phyloP scores from a whole-genome alignment of 2,888 invertebrate species.

The Laspeyria flexula region DNA sequence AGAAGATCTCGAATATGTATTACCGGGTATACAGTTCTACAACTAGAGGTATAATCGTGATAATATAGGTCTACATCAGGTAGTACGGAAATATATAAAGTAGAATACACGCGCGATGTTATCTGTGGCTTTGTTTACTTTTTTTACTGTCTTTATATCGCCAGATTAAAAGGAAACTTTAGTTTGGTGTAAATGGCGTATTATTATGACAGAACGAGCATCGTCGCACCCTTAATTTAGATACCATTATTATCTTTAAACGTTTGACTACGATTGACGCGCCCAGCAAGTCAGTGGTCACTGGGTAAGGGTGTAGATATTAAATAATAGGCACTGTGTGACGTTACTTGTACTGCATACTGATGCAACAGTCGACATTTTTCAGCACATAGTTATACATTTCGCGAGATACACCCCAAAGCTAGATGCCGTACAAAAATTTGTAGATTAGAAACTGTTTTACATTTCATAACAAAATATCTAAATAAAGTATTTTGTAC shows the following conservation, averaged over 20 bases:
- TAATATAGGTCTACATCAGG: constrained; percentile 45
- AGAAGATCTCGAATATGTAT: constrained; percentile 70
- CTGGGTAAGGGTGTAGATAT: no score
- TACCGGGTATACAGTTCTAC: constrained; percentile 56
- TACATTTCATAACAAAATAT: neutral
- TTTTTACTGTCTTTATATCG: neutral
- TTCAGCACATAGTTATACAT: no score
- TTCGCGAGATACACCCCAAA: no score
- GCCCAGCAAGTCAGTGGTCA: no score
- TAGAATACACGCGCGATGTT: constrained; percentile 34
- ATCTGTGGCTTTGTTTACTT: neutral
- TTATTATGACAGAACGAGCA: no score
- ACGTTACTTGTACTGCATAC: no score
- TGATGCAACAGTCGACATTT: neutral
- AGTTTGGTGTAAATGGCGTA: no score
- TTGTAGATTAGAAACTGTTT: neutral
- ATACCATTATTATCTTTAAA: no score
- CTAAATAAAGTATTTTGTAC: neutral
- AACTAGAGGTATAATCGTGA: constrained; percentile 40
- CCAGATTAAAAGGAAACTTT: neutral
- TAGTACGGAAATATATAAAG: constrained; percentile 43
- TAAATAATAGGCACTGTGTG: no score
- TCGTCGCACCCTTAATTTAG: no score
- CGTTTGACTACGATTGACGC: no score
- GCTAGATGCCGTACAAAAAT: neutral